Conservation (phyloP, 30 jellyfish, hydroid and myxozoan species). For the Sanderia malayensis region DNA sequence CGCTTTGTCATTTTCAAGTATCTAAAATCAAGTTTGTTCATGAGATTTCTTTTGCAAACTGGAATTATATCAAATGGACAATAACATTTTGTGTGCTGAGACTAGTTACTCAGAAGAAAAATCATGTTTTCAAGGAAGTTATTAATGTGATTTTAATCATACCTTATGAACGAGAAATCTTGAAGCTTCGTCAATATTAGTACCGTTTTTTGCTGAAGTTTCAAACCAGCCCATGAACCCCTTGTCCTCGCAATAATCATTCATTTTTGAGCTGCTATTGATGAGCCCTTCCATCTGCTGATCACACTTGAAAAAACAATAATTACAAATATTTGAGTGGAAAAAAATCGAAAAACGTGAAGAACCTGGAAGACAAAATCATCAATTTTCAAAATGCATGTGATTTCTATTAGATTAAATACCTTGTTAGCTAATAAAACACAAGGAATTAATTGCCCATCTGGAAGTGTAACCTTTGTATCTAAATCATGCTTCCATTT, state of each 20-base stretch:
- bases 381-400: too few relatives aligned
- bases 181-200: constrained; percentile 80
- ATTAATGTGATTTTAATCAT: too few relatives aligned
- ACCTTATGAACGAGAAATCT: constrained; percentile 54
- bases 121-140: too few relatives aligned
- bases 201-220: constrained; percentile 90
- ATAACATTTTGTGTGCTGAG: too few relatives aligned
- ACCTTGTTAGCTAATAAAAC: constrained; percentile 91
- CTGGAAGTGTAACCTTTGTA: constrained; percentile 77
- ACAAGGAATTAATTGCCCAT: constrained; percentile 89
- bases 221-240: constrained; percentile 94
- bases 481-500: constrained; percentile 95
- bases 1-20: constrained; percentile 80
- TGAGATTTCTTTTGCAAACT: not conserved
- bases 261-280: constrained; percentile 58
- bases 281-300: constrained; percentile 88
- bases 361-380: too few relatives aligned
- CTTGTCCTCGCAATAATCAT: constrained; percentile 69
- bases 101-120: too few relatives aligned
- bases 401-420: too few relatives aligned
- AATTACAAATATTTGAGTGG: too few relatives aligned
- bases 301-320: constrained; percentile 66
- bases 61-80: not conserved
- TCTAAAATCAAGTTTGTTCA: constrained; percentile 18
- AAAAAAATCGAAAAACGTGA: too few relatives aligned